Base-by-base conservation (phyloP, 2,797 vertebrate genomes). In the Myotis findleyi region DNA sequence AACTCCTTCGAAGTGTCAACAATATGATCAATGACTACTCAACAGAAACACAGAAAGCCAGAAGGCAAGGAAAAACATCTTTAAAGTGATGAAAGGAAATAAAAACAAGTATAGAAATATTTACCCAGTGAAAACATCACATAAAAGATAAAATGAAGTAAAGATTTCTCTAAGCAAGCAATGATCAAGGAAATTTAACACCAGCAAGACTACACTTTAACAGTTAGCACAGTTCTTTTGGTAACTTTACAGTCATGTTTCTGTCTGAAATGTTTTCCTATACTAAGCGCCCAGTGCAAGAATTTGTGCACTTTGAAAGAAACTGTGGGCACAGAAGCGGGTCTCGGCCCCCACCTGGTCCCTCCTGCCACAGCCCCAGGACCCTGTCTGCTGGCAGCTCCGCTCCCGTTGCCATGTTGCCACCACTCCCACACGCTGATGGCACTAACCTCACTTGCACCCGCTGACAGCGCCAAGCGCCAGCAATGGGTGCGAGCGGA, bases 391-490 rank as follows among this genome's bases (percentile, higher is more conserved):
- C 25, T 5, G 0, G 57, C 25, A 59, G 5, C 57, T 2, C 57
- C 9, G 11, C 21, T 57, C 21, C 55, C 9, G 11, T 23, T 57
- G 23, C 55, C 8, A 44, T 9, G 41, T 44, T 44, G 9, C 41
- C 44, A 47, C 3, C 47, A 47, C 57, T 59, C 11, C 25, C 25
- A 13, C 23, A 59, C 0, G 11, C 10, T 27, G 23, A 59, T 27
- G 25, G 25, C 25, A 27, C 57, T 59, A 11, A 1, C 25, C 57
- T 11, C 5, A 1, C 5, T 59, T 10, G 5, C 10, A 12, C 11
- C 12, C 0, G 25, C 57, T 27, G 38, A 38, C 5, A 1, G 57
- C 11, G 25, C 25, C 0, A 2, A 11, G 25, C 2, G 0, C 25
- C 11, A 6, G 12, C 11, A 59, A 9, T 5, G 11, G 57, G 23